Evolutionary conservation across 2,888 invertebrate species (phyloP).

Genomic region (Axea sp.): DNA sequence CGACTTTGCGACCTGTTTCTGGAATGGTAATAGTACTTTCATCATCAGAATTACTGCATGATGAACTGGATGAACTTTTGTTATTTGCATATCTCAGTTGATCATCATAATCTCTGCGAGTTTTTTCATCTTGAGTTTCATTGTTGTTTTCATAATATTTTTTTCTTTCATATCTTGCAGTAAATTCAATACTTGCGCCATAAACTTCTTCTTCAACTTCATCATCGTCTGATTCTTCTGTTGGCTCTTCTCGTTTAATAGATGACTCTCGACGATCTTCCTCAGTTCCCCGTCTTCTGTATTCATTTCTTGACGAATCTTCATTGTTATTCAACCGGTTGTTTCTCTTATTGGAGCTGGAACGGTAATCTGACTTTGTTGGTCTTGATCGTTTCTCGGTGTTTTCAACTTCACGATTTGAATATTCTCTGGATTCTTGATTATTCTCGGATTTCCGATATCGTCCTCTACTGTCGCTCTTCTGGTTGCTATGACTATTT

Average conservation of each 20-base stretch:
- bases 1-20: constrained; percentile 76
- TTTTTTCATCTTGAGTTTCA: constrained; percentile 62
- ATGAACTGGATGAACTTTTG: constrained; percentile 70
- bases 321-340: constrained; percentile 61
- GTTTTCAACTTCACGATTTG: constrained; percentile 64
- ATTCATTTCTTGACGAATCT: constrained; percentile 53
- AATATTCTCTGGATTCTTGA: constrained; percentile 64
- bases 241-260: constrained; percentile 62
- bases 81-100: constrained; percentile 72
- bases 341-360: constrained; percentile 63
- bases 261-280: constrained; percentile 61
- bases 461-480: constrained; percentile 64
- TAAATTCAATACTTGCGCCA: constrained; percentile 65
- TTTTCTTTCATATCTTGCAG: constrained; percentile 67
- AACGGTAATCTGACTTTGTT: constrained; percentile 68
- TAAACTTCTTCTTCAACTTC: constrained; percentile 71
- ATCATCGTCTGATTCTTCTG: constrained; percentile 72
- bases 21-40: constrained; percentile 77
- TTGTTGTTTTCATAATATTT: constrained; percentile 70
- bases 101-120: constrained; percentile 53
- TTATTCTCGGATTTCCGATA: constrained; percentile 61
- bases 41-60: constrained; percentile 74
- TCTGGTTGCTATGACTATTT: constrained; percentile 66
- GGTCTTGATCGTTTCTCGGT: constrained; percentile 59
- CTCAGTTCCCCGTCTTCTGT: constrained; percentile 35